These are phyloP conservation scores for Drosophila biarmipes DNA, from an alignment of 1,140 invertebrate species.

Conservation along the genomic window DNA sequence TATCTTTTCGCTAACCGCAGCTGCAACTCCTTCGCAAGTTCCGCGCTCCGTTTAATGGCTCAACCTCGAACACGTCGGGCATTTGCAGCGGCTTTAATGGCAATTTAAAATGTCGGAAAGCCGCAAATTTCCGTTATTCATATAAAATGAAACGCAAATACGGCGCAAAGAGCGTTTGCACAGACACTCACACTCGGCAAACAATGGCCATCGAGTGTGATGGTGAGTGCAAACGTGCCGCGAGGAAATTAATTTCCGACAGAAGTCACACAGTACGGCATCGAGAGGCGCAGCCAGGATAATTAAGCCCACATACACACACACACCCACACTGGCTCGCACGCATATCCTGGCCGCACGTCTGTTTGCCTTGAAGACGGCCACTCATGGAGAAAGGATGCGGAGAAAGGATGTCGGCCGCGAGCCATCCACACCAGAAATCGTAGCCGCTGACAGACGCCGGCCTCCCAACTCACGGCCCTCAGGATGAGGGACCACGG, in stretches of 20 bases:
- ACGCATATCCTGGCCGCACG: conserved; percentile 39
- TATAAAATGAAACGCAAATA: conserved; percentile 80
- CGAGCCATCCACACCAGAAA: conserved; percentile 32
- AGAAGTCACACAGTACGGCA: conserved; percentile 79
- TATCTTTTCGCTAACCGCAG: conserved; percentile 51
- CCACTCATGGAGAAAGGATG: conserved; percentile 25
- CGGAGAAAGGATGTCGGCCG: conserved; percentile 59
- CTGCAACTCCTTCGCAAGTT: conserved; percentile 25
- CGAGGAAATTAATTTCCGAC: conserved; percentile 82
- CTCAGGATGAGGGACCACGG: conserved; percentile 4
- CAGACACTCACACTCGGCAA: conserved; percentile 38
- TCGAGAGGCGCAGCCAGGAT: conserved; percentile 63
- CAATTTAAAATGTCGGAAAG: conserved; percentile 80
- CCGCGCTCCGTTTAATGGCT: conserved; percentile 42
- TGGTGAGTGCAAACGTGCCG: conserved; percentile 38
- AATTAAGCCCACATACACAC: conserved; percentile 63
- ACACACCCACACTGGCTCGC: conserved; percentile 4
- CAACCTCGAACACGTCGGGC: conserved; percentile 3
- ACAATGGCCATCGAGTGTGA: conserved; percentile 22
- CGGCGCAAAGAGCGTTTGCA: conserved; percentile 42
- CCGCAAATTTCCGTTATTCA: conserved; percentile 81
- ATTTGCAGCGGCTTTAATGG: conserved; percentile 63
- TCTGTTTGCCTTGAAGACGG: conserved; percentile 71
- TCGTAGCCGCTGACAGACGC: conserved; percentile 37
- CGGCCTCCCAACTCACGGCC: conserved; percentile 10